Evolutionary conservation across 2,797 vertebrate genomes (phyloP), one percentile per base, ranked within the genome.

Genomic region (Otolemur crassicaudatus): DNA sequence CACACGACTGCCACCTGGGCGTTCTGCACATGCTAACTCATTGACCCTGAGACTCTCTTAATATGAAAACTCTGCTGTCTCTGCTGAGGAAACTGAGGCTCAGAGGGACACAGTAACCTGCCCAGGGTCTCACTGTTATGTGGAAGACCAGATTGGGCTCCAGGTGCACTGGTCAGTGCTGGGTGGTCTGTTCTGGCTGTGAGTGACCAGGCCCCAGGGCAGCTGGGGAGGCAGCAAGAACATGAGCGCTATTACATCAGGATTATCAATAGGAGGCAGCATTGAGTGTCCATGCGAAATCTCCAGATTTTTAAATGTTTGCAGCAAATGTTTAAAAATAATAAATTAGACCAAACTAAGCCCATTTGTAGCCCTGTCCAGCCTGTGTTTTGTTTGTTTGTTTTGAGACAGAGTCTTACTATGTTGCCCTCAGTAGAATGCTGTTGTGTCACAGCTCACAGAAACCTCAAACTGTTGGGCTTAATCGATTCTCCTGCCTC

Each of bases 1-100:
- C 20, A 19, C 75, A 29, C 19, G 37, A 17, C 29, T 5, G 29
- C 73, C 29, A 31, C 75, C 29, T 0, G 0, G 31, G 8, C 29
- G 3, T 5, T 31, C 40, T 29, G 20, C 11, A 3, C 19, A 22
- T 11, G 0, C 31, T 10, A 8, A 19, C 19, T 2, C 29, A 1
- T 46, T 12, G 3, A 34, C 49, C 49, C 49, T 2, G 20, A 79
- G 22, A 11, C 75, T 29, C 29, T 16, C 65, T 6, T 20, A 5
- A 7, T 7, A 16, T 1, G 31, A 53, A 53, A 46, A 19, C 17
- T 4, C 75, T 7, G 10, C 75, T n/a, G 5, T 34, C 20, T 58
- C 76, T 60, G n/a, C 77, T 60, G n/a, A 80, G 53, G 53, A 56
- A 80, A 60, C 77, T 10, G 77, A 60, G 77, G 77, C 13, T 37